These are phyloP conservation scores for Epinephelus lanceolatus DNA, from an alignment of 2,113 vertebrate species.

Conservation along the genomic window DNA sequence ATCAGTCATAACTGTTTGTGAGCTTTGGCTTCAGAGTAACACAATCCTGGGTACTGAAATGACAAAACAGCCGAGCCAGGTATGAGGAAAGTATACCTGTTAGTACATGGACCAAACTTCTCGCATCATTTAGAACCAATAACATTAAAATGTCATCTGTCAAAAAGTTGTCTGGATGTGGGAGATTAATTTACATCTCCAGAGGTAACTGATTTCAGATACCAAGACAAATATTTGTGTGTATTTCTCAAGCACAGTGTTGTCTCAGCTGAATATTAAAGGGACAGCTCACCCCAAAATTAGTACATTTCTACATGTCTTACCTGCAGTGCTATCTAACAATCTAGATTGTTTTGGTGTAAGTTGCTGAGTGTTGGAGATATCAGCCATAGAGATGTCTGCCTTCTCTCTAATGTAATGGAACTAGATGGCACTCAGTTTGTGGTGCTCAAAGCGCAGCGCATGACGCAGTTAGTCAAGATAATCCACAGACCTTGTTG, in stretches of 20 bases:
- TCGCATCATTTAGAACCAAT: not conserved
- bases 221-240: not conserved
- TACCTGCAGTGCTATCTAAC: too few relatives aligned
- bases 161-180: not conserved
- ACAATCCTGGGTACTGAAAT: slow-evolving; percentile 30
- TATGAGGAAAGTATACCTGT: not conserved
- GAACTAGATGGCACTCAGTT: too few relatives aligned
- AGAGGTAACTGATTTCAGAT: not conserved
- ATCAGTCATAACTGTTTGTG: slow-evolving; percentile 43
- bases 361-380: too few relatives aligned
- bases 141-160: not conserved
- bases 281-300: too few relatives aligned
- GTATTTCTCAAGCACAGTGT: not conserved
- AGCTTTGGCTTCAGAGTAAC: slow-evolving; percentile 30
- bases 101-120: not conserved
- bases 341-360: too few relatives aligned
- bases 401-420: too few relatives aligned
- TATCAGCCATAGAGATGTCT: too few relatives aligned
- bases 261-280: not conserved
- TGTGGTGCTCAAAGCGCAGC: too few relatives aligned
- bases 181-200: not conserved
- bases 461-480: too few relatives aligned
- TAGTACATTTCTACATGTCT: too few relatives aligned
- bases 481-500: too few relatives aligned
- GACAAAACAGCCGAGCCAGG: slow-evolving; percentile 21